Evolutionary conservation across 1,140 invertebrate genomes (phyloP), one percentile per base, ranked within the genome.

Genomic region (Holotrichia oblita): DNA sequence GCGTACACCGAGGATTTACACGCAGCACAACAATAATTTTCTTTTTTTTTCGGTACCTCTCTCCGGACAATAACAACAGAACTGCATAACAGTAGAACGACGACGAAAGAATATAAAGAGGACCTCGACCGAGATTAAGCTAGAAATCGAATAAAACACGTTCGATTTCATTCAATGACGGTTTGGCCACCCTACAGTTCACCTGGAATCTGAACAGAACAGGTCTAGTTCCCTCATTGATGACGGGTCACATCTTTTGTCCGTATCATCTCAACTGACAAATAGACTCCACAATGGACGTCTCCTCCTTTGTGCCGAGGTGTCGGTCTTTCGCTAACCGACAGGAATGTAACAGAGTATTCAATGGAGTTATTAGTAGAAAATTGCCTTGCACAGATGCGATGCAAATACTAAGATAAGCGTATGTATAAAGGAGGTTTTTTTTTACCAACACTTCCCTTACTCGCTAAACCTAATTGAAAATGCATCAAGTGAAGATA

Each of bases 71-170:
- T n/a, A n/a, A n/a, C n/a, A n/a, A n/a, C n/a, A n/a, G n/a, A n/a
- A n/a, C n/a, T n/a, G n/a, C n/a, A n/a, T n/a, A n/a, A n/a, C n/a
- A n/a, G n/a, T n/a, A n/a, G n/a, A n/a, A n/a, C 61, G 17, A 64
- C 40, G 20, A 42, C 72, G 40, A 73, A 24, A 73, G n/a, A 73
- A 42, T 17, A 34, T 12, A 40, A 17, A 27, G 40, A 27, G 40
- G 40, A 73, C 27, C 24, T 42, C 24, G 40, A 12, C 72, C 34
- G 72, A 73, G 72, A 73, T 73, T 73, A 73, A 73, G 24, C 72
- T 73, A 17, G 40, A 73, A 73, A 73, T 73, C 72, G 72, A 73
- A 73, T 73, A 17, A 73, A 73, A 73, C 72, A 73, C 72, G 72
- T 73, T 73, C 72, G 72, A 73, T 73, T 73, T 73, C 72, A 73